Percentiles rank a stretch among this genome's conserved stretches.
These are phyloP conservation scores for Torymus texanus DNA, from an alignment of 2,888 invertebrate genomes.

Conservation along the genomic window DNA sequence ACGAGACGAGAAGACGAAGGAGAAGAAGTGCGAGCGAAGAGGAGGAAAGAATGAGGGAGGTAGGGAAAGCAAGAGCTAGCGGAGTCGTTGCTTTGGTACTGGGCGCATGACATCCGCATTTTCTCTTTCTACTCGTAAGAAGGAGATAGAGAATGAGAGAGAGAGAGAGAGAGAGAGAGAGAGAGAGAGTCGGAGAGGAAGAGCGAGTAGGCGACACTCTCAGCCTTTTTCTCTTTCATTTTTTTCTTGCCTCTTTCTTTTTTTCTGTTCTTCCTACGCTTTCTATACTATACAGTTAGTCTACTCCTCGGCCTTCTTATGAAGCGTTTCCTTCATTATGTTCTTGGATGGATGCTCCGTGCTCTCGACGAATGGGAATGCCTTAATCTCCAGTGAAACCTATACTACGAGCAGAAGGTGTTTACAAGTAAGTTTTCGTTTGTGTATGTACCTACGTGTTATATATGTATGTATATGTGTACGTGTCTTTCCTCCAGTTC, in stretches of 20 bases:
- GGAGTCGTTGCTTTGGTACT: background rate
- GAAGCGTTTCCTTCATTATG: slow-evolving; percentile 43
- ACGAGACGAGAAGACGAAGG: background rate
- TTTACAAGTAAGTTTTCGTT: background rate
- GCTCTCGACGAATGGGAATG: slow-evolving; percentile 30
- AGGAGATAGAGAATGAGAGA: too few relatives aligned
- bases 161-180: too few relatives aligned
- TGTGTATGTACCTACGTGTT: background rate
- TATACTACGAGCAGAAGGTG: background rate
- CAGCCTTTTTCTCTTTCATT: slow-evolving; percentile 10
- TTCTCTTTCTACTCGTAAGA: background rate
- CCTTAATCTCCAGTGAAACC: slow-evolving; percentile 17
- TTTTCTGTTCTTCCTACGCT: background rate
- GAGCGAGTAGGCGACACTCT: background rate
- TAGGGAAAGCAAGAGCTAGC: slow-evolving; percentile 13
- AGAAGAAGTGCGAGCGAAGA: background rate
- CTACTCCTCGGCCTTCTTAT: slow-evolving; percentile 26
- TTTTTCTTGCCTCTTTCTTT: background rate
- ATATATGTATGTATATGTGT: background rate
- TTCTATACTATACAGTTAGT: slow-evolving; percentile 9
- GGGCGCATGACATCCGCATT: slow-evolving; percentile 9
- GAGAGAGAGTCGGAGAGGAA: too few relatives aligned
- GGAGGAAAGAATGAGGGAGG: background rate
- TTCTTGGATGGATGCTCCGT: slow-evolving; percentile 32
- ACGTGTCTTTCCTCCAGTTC: background rate